Conservation (phyloP, 2,888 invertebrate species). For the Cylindroiulus punctatus region DNA sequence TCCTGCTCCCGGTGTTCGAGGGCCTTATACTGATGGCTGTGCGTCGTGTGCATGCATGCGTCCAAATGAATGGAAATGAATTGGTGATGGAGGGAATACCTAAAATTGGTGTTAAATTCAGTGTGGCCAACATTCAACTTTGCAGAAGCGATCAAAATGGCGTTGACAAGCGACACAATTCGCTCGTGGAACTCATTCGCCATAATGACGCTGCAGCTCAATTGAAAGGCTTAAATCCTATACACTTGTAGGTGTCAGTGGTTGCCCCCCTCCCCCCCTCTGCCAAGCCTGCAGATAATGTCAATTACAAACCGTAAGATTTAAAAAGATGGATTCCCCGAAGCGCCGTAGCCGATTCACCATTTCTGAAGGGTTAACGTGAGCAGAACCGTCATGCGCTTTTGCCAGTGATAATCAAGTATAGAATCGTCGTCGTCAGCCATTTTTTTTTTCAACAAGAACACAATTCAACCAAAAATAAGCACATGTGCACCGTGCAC, state of each 20-base stretch:
- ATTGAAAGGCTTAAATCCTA: not conserved
- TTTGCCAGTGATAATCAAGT: not conserved
- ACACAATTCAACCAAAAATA: too few relatives aligned
- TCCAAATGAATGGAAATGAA: not conserved
- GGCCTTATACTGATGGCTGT: too few relatives aligned
- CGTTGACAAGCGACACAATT: constrained; percentile 47
- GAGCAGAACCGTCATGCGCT: constrained; percentile 39
- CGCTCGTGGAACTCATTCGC: constrained; percentile 35
- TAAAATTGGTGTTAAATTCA: constrained; percentile 40
- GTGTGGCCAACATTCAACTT: constrained; percentile 30
- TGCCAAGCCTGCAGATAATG: not conserved
- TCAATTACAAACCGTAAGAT: not conserved
- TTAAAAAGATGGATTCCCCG: constrained; percentile 16
- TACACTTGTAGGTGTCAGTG: not conserved
- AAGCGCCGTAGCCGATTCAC: not conserved
- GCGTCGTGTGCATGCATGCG: too few relatives aligned
- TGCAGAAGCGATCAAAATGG: not conserved
- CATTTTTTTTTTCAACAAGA: not conserved
- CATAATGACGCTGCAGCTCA: not conserved
- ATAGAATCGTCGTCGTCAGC: constrained; percentile 13
- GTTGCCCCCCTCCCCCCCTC: not conserved
- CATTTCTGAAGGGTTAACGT: constrained; percentile 2
- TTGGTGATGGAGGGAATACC: constrained; percentile 1
- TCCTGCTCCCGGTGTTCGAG: too few relatives aligned
- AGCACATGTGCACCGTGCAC: too few relatives aligned